phyloP scores from a whole-genome alignment of 2,113 vertebrate genomes.

The Eulemur rufifrons region DNA sequence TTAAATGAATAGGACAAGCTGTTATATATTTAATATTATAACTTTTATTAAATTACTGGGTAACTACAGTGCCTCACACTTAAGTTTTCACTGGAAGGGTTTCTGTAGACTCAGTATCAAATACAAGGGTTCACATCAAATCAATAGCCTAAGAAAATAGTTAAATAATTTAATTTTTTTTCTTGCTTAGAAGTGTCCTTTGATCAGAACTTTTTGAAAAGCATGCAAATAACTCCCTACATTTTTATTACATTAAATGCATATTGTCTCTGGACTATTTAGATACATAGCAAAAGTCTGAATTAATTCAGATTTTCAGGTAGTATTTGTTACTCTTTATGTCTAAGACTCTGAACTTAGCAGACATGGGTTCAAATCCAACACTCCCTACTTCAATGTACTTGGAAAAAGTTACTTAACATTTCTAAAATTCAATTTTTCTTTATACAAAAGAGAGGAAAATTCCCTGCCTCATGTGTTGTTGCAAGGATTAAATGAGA shows the following conservation, averaged over 20 bases:
- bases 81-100: neutral
- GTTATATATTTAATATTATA: conserved; percentile 41
- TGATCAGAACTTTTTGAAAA: neutral
- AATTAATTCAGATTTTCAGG: neutral
- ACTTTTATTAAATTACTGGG: conserved; percentile 36
- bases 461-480: neutral
- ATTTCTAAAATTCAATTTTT: neutral
- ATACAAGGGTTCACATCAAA: neutral
- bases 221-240: neutral
- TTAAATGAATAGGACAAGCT: conserved; percentile 25
- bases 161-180: neutral
- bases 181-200: neutral
- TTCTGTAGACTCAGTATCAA: neutral
- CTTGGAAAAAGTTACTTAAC: neutral
- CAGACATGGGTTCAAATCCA: neutral
- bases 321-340: neutral
- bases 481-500: neutral
- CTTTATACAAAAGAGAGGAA: neutral
- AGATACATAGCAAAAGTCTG: neutral
- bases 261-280: neutral
- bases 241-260: neutral
- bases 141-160: neutral
- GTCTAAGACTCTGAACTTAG: neutral
- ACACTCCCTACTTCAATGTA: neutral
- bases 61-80: neutral